Conservation (phyloP, 1,140 invertebrate genomes). For the Neodiprion pinetum region DNA sequence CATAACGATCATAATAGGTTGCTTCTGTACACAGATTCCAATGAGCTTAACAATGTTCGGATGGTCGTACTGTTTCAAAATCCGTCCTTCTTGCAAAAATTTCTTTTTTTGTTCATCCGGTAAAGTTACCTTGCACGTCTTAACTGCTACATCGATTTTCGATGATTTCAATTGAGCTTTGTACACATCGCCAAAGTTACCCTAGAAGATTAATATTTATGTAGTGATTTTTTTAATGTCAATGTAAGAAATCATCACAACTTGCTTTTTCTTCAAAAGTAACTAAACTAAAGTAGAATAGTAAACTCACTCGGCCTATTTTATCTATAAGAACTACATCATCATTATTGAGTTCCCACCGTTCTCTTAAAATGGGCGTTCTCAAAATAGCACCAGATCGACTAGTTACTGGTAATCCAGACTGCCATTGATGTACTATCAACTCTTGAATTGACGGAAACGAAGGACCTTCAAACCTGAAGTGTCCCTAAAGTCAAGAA, state of each 20-base stretch:
- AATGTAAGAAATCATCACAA: slow-evolving; percentile 17
- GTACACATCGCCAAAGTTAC: slow-evolving; percentile 97
- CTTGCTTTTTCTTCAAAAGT: slow-evolving; percentile 9
- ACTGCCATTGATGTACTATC: slow-evolving; percentile 86
- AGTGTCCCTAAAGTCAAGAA: slow-evolving; percentile 75
- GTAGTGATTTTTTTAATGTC: not conserved
- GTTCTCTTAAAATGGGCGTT: slow-evolving; percentile 87
- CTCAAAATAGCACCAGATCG: slow-evolving; percentile 90
- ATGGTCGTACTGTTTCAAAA: slow-evolving; percentile 96
- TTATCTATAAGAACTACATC: slow-evolving; percentile 92
- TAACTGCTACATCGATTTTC: slow-evolving; percentile 90
- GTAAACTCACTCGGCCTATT: slow-evolving; percentile 84
- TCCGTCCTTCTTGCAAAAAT: slow-evolving; percentile 94
- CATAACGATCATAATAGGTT: slow-evolving; percentile 99
- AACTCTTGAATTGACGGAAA: slow-evolving; percentile 93
- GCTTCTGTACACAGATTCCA: slow-evolving; percentile 96
- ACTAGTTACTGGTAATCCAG: slow-evolving; percentile 85
- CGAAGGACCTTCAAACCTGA: slow-evolving; percentile 91
- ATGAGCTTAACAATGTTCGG: slow-evolving; percentile 96
- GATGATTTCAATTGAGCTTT: slow-evolving; percentile 85
- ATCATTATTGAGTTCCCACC: slow-evolving; percentile 97
- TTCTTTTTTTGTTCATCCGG: slow-evolving; percentile 97
- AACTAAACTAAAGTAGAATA: not conserved
- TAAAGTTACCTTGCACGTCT: slow-evolving; percentile 92
- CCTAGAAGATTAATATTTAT: slow-evolving; percentile 65